A percentile compares a stretch with the other conserved stretches of the same genome.
Evolutionary conservation across 2,113 vertebrate genomes (phyloP).

Genomic region (Phocoena sinus): DNA sequence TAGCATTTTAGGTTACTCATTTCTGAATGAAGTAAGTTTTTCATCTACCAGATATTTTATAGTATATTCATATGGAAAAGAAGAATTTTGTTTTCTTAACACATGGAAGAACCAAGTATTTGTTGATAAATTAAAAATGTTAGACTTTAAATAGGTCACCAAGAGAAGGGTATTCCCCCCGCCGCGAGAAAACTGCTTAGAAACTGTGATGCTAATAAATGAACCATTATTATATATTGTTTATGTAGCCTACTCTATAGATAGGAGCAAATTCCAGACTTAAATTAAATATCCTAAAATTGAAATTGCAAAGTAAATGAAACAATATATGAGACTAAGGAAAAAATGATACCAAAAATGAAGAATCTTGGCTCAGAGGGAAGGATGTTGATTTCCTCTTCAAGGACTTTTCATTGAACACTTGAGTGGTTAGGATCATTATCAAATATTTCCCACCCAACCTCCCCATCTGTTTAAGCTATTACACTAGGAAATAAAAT

Average conservation of each 20-base stretch:
- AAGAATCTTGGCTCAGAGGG: neutral
- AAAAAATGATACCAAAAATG: neutral
- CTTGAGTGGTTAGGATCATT: neutral
- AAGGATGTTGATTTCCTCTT: neutral
- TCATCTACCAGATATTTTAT: neutral
- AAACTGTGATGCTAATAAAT: neutral
- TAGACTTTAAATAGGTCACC: neutral
- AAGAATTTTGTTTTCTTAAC: neutral
- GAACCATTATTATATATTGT: neutral
- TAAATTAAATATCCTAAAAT: neutral
- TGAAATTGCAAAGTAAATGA: neutral
- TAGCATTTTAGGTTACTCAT: neutral
- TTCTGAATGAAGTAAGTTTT: neutral
- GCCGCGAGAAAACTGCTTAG: neutral
- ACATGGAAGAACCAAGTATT: neutral
- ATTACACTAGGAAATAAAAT: neutral
- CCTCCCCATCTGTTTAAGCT: neutral
- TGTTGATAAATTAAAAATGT: neutral
- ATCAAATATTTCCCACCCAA: neutral
- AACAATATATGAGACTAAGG: neutral
- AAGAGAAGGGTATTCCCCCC: neutral
- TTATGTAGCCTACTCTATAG: neutral
- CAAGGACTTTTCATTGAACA: neutral
- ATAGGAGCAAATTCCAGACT: neutral
- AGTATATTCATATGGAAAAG: neutral